Evolutionary conservation across 2,888 invertebrate genomes (phyloP).

Genomic region (Hypolimnas misippus): DNA sequence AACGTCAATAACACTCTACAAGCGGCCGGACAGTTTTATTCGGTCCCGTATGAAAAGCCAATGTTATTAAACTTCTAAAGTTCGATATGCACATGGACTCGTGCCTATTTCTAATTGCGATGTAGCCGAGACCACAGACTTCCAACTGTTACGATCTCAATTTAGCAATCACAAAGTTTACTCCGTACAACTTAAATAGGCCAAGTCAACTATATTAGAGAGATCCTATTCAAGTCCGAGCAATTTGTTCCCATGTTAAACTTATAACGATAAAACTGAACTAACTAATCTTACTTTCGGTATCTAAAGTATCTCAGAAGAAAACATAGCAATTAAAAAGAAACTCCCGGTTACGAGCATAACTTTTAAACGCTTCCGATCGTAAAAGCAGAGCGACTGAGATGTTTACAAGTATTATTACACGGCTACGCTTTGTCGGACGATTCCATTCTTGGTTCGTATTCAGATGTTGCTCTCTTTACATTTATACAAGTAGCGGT

Average conservation of each 20-base stretch:
- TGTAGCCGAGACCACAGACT: slow-evolving; percentile 42
- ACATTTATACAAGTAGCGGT: slow-evolving; percentile 65
- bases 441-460: slow-evolving; percentile 55
- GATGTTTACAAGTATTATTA: slow-evolving; percentile 34
- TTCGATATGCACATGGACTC: slow-evolving; percentile 38
- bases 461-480: slow-evolving; percentile 63
- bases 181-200: slow-evolving; percentile 45
- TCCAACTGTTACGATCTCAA: slow-evolving; percentile 45
- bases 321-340: slow-evolving; percentile 39
- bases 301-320: slow-evolving; percentile 32
- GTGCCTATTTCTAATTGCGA: slow-evolving; percentile 44
- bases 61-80: slow-evolving; percentile 39
- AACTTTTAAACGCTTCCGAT: slow-evolving; percentile 35
- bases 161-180: slow-evolving; percentile 47
- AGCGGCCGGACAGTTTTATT: slow-evolving; percentile 30
- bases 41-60: slow-evolving; percentile 30
- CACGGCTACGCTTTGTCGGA: slow-evolving; percentile 28
- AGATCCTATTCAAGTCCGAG: slow-evolving; percentile 38
- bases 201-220: slow-evolving; percentile 43
- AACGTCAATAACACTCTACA: slow-evolving; percentile 37
- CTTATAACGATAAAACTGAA: slow-evolving; percentile 34
- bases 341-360: slow-evolving; percentile 31
- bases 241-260: slow-evolving; percentile 40
- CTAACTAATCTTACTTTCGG: slow-evolving; percentile 29
- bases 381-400: slow-evolving; percentile 30